Percentiles rank a stretch among this genome's conserved stretches.
Evolutionary conservation across 2,888 invertebrate genomes (phyloP).

Genomic region (Dasypogon diadema): DNA sequence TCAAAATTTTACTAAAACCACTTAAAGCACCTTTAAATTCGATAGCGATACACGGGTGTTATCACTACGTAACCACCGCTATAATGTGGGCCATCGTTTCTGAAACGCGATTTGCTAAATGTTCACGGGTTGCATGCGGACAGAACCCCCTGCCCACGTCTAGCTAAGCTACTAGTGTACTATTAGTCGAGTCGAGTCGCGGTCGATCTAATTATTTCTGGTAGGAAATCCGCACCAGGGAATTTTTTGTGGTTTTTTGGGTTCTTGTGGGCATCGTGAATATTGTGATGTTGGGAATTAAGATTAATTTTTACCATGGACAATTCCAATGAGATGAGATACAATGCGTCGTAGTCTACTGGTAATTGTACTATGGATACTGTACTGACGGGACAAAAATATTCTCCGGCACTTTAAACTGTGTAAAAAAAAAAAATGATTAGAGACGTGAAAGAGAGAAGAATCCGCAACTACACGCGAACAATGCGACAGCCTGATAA

Average conservation of each 20-base stretch:
- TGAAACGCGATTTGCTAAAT: constrained; percentile 16
- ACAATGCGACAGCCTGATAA: constrained; percentile 48
- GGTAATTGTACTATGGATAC: background rate
- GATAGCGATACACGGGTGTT: constrained; percentile 7
- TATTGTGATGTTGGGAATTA: background rate
- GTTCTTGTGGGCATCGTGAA: background rate
- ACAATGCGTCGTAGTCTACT: background rate
- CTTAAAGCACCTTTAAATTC: constrained; percentile 8
- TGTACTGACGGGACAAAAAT: background rate
- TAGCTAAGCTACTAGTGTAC: background rate
- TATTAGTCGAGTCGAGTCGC: too few species aligned
- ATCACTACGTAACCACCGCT: constrained; percentile 10
- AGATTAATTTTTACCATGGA: background rate
- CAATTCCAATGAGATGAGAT: background rate
- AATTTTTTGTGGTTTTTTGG: constrained; percentile 19
- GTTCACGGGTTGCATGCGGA: background rate
- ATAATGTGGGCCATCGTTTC: constrained; percentile 26
- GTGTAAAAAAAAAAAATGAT: background rate
- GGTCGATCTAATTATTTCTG: constrained; percentile 28
- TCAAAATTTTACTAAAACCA: background rate
- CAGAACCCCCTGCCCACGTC: background rate
- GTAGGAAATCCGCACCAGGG: constrained; percentile 19
- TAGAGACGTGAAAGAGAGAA: background rate
- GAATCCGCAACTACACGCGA: constrained; percentile 10
- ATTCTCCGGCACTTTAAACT: background rate